phyloP scores from a whole-genome alignment of 2,113 vertebrate genomes.

The Meles meles region DNA sequence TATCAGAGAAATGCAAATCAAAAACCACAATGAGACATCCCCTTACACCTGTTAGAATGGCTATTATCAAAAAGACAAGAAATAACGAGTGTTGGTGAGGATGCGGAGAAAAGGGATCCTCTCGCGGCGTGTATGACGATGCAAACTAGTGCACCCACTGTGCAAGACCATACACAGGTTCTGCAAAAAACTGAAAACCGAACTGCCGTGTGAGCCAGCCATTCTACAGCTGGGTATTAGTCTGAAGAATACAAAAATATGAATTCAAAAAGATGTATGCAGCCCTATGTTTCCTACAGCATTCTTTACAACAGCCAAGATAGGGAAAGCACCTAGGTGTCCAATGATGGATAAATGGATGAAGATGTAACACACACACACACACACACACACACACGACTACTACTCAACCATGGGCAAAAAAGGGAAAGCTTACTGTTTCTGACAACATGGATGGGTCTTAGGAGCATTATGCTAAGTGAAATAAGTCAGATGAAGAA shows the following conservation, averaged over 20 bases:
- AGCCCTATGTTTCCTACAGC: neutral
- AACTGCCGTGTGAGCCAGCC: neutral
- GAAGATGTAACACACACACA: neutral
- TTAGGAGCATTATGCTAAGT: neutral
- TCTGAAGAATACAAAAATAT: neutral
- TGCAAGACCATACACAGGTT: neutral
- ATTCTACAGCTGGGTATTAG: neutral
- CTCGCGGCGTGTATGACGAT: neutral
- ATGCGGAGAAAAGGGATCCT: neutral
- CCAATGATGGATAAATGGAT: neutral
- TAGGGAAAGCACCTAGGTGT: neutral
- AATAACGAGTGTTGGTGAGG: neutral
- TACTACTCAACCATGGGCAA: neutral
- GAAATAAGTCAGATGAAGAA: neutral
- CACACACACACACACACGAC: neutral
- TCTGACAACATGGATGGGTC: neutral
- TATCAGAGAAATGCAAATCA: too few species aligned
- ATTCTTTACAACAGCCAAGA: neutral
- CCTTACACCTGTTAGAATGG: too few species aligned
- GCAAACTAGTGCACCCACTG: neutral
- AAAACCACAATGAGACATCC: too few species aligned
- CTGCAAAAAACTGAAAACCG: neutral
- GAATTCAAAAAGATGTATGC: neutral
- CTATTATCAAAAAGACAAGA: neutral
- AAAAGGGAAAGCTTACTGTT: neutral